Conservation (phyloP, 2,888 invertebrate species). For the Lathronympha strigana region DNA sequence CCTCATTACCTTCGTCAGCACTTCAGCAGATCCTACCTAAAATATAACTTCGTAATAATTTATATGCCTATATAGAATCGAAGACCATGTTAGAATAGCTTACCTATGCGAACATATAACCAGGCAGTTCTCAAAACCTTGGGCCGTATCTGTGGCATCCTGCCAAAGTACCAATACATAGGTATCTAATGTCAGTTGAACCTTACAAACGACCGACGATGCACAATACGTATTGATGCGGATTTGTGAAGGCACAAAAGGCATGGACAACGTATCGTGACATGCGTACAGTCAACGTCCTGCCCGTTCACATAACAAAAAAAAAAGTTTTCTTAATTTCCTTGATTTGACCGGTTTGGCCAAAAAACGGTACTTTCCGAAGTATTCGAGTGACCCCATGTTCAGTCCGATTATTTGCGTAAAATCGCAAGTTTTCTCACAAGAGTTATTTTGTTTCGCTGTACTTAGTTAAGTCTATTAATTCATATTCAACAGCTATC, state of each 20-base stretch:
- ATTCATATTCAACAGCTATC: background rate
- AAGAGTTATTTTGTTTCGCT: background rate
- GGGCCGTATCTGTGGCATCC: background rate
- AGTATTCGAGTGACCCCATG: background rate
- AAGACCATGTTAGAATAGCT: too few relatives aligned
- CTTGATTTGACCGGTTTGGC: conserved; percentile 27
- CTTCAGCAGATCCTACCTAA: too few relatives aligned
- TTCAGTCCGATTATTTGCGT: background rate
- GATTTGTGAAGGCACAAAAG: conserved; percentile 12
- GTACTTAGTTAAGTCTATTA: too few relatives aligned
- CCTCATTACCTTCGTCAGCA: too few relatives aligned
- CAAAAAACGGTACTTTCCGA: conserved; percentile 21
- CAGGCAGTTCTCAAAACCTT: too few relatives aligned
- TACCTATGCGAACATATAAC: too few relatives aligned
- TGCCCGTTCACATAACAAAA: conserved; percentile 9
- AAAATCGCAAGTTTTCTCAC: background rate
- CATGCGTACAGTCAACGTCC: conserved; percentile 29
- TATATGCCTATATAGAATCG: too few relatives aligned
- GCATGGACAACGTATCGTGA: conserved; percentile 14
- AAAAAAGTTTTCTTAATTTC: conserved; percentile 6
- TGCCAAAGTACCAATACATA: background rate
- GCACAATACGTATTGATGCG: conserved; percentile 13
- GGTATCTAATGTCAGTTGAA: conserved; percentile 13
- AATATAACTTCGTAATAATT: too few relatives aligned
- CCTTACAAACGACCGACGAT: conserved; percentile 15